Percentiles rank a stretch among this genome's conserved stretches.
phyloP scores from a whole-genome alignment of 2,113 vertebrate genomes.

The Ailuropoda melanoleuca region DNA sequence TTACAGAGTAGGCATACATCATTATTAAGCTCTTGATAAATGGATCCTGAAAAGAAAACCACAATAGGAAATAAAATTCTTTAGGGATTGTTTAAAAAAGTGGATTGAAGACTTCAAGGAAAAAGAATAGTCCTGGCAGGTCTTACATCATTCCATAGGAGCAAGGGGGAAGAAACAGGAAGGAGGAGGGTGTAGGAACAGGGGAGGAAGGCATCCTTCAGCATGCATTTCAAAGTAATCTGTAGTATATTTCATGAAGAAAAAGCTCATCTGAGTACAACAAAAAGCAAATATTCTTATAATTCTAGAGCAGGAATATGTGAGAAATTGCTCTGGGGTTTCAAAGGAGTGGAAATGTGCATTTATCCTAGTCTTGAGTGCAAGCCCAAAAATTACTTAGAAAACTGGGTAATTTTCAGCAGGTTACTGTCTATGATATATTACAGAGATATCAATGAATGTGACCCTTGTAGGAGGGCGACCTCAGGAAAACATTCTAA shows the following conservation, averaged over 20 bases:
- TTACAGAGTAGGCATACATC: background rate
- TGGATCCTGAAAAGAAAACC: background rate
- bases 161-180: background rate
- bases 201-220: background rate
- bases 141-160: background rate
- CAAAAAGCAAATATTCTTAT: background rate
- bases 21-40: background rate
- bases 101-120: background rate
- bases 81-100: background rate
- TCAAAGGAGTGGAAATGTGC: slow-evolving; percentile 64
- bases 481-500: background rate
- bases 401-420: slow-evolving; percentile 47
- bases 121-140: background rate
- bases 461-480: background rate
- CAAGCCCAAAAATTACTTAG: slow-evolving; percentile 50
- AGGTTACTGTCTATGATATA: background rate
- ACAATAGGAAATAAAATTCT: background rate
- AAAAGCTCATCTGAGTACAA: slow-evolving; percentile 42
- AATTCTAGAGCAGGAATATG: slow-evolving; percentile 55
- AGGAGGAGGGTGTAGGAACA: background rate
- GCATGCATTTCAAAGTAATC: slow-evolving; percentile 29
- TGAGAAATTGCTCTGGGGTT: slow-evolving; percentile 54
- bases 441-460: slow-evolving; percentile 41
- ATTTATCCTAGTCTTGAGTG: slow-evolving; percentile 36
- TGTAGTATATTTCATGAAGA: slow-evolving; percentile 41